phyloP scores from a whole-genome alignment of 2,113 vertebrate species.

The Pongo abelii region DNA sequence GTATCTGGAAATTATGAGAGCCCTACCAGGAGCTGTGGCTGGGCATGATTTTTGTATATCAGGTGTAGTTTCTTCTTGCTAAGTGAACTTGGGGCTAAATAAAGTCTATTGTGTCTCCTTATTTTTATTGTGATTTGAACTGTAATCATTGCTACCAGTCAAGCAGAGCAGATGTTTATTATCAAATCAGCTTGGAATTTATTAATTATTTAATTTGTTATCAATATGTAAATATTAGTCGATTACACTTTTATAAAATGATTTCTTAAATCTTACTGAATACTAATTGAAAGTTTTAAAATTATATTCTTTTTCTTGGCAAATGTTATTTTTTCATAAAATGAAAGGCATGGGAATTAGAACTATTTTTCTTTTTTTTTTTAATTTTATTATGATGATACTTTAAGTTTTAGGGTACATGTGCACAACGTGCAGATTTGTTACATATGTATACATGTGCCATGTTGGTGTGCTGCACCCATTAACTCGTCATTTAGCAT shows the following conservation, averaged over 20 bases:
- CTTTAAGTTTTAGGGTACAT: too few species aligned
- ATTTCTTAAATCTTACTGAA: background rate
- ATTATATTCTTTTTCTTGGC: background rate
- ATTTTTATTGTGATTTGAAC: background rate
- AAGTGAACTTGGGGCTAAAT: background rate
- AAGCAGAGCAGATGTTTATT: background rate
- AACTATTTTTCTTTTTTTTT: background rate
- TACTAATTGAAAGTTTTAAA: background rate
- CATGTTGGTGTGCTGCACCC: too few species aligned
- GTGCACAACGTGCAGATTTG: too few species aligned
- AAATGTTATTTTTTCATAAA: background rate
- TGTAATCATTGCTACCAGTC: background rate
- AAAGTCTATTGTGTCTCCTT: background rate
- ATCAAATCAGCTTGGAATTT: background rate
- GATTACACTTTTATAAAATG: background rate
- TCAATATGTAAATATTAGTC: background rate
- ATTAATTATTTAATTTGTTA: background rate
- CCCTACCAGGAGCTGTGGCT: background rate
- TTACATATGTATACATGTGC: too few species aligned
- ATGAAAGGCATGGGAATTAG: background rate
- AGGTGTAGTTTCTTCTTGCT: background rate
- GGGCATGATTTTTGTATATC: fast-evolving
- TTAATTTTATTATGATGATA: too few species aligned
- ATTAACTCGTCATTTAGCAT: too few species aligned
- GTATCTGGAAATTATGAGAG: background rate